Percentiles rank a stretch among this genome's conserved stretches.
Evolutionary conservation across 2,797 vertebrate genomes (phyloP).

Genomic region (Phataginus tricuspis): DNA sequence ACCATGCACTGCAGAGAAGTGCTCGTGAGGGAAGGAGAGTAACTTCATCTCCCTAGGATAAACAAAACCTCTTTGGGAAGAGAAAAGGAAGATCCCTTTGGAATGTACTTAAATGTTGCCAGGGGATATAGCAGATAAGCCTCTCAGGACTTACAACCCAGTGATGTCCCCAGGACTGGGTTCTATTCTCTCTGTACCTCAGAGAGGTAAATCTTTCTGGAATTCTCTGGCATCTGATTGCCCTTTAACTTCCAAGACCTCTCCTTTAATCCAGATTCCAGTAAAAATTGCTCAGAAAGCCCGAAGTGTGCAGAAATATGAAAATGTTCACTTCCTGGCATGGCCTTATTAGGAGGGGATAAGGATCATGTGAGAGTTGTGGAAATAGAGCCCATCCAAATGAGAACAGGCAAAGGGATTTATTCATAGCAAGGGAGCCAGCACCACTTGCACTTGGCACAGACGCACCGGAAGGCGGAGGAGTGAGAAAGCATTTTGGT

Average conservation of each 20-base stretch:
- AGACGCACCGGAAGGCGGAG: not conserved
- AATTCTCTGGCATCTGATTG: not conserved
- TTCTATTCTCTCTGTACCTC: not conserved
- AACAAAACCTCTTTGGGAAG: not conserved
- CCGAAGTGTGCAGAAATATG: not conserved
- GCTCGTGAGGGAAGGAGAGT: not conserved
- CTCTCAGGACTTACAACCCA: not conserved
- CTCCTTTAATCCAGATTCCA: not conserved
- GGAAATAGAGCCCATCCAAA: not conserved
- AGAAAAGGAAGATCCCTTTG: not conserved
- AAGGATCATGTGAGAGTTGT: not conserved
- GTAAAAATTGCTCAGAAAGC: not conserved
- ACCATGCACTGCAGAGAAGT: not conserved
- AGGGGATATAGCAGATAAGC: not conserved
- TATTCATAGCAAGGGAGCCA: not conserved
- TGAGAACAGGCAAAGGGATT: not conserved
- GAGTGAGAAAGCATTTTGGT: not conserved
- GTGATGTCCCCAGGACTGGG: not conserved
- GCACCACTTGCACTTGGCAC: not conserved
- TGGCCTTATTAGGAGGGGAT: not conserved
- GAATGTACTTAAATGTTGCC: not conserved
- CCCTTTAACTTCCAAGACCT: not conserved
- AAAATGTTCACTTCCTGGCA: not conserved
- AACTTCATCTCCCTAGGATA: not conserved
- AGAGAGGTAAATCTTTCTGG: not conserved